Percentiles rank a stretch among this genome's conserved stretches.
Conservation (phyloP, 2,888 invertebrate genomes). For the Athetis lepigone region DNA sequence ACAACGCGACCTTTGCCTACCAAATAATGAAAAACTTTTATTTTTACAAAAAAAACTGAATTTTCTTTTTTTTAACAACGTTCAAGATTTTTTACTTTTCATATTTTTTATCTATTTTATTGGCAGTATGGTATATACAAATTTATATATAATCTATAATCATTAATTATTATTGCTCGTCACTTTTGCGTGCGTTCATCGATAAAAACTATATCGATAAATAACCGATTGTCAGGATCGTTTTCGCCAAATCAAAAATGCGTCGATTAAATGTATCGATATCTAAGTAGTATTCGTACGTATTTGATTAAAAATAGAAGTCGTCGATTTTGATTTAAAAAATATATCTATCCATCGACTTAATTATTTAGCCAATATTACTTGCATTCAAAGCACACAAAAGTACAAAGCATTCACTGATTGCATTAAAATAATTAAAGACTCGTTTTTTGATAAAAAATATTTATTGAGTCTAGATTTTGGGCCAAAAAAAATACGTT, state of each 20-base stretch:
- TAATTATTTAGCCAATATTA: conserved; percentile 33
- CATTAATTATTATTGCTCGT: conserved; percentile 41
- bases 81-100: conserved; percentile 50
- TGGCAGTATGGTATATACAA: conserved; percentile 66
- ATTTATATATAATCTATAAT: conserved; percentile 58
- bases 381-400: conserved; percentile 51
- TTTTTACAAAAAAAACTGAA: conserved; percentile 56
- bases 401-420: conserved; percentile 53
- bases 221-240: conserved; percentile 16
- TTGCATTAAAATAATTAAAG: conserved; percentile 51
- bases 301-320: conserved; percentile 40
- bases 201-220: conserved; percentile 46
- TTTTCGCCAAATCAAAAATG: conserved; percentile 43
- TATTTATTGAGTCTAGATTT: conserved; percentile 60
- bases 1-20: conserved; percentile 58
- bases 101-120: conserved; percentile 37
- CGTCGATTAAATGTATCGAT: conserved; percentile 31
- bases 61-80: conserved; percentile 46
- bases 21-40: conserved; percentile 55
- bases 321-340: conserved; percentile 61
- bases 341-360: conserved; percentile 60
- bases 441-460: conserved; percentile 61
- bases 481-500: conserved; percentile 43
- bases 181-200: conserved; percentile 55
- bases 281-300: conserved; percentile 4